Base-by-base conservation (phyloP, 1,140 invertebrate genomes). In the Brachionus rubens region DNA sequence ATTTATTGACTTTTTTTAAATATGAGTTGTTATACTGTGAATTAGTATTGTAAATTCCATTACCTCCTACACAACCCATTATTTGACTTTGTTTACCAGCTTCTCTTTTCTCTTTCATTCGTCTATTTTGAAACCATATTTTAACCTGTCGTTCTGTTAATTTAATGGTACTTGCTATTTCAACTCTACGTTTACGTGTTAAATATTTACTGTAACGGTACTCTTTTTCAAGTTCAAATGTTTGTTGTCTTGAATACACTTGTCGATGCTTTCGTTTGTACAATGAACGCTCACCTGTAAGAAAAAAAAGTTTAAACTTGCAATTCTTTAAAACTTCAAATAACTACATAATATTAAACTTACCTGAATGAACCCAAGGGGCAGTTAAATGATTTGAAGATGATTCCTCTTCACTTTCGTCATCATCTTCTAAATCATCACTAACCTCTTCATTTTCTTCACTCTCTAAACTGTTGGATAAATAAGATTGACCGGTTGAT, bases 81-180 rank as follows among this genome's bases (percentile, higher is more conserved):
- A 48, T 16, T 9, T 76, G 52, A 21, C 19, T 54, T 76, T 76
- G 48, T 16, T 76, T 76, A 21, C 40, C 46, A 33, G 30, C 40
- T 46, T 77, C 62, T 50, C 76, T 40, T 52, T 77, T 77, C 21
- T 77, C 76, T 68, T 77, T 77, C 76, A 77, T 77, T 14, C 76
- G 43, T 43, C 76, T 40, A 54, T 77, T 77, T 33, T 77, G 76
- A 54, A 77, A 76, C 75, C 75, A 62, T 16, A 76, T 76, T 56
- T 76, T 76, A 0, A 76, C 72, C 40, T 77, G 76, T 54, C 76
- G 36, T 12, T 77, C 76, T 19, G 59, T 77, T 16, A 77, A 48
- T 28, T 54, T 50, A 28, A 77, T 52, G 3, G 10, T 30, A 28
- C 9, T 19, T 6, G 76, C 76, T 30, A 77, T 77, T 56, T 77